Base-by-base conservation (phyloP, 2,113 vertebrate species). In the Sisor rabdophorus region DNA sequence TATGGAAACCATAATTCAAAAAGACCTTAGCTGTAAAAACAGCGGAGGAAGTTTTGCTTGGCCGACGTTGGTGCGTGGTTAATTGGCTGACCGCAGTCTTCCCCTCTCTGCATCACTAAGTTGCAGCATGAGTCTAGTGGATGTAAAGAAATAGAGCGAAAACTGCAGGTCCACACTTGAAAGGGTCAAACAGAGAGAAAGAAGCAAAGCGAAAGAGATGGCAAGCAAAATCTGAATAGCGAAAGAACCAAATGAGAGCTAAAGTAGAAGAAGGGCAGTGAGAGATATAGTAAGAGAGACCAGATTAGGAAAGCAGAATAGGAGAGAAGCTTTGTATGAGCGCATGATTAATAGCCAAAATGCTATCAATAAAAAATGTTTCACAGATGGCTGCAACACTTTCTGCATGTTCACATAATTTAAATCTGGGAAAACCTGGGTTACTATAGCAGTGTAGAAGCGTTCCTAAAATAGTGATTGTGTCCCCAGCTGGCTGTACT, bases 1-100 rank as follows among this genome's bases (percentile, higher is more conserved):
- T 84, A 87, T 88, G 84, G 89, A 90, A 91, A 87, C 86, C 89
- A 89, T 88, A 85, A 90, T 86, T 89, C 86, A 80, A 80, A 80
- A 80, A 87, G 85, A 84, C 84, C 76, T 87, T 84, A 86, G 85
- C 89, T 88, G 84, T 88, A 87, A 90, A 90, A 92, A 91, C 89
- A 90, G 78, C 72, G 81, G 84, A 90, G 89, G 90, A 91, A 91
- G 90, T 92, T 90, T 90, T 89, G 82, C 84, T 92, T 92, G 91
- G 91, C 91, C 71, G 58, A 80, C 73, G 76, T 70, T 13, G 84
- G 81, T 65, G 83, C 85, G 85, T 70, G 85, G 83, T 89, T 92
- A 91, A 90, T 91, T 89, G 87, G 81, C 88, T 77, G 58, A 90
- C 89, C 90, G 83, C 89, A 89, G 88, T 79, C 85, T 89, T 91